A percentile compares a stretch with the other conserved stretches of the same genome.
phyloP scores from a whole-genome alignment of 2,113 vertebrate species.

The Antechinus flavipes region DNA sequence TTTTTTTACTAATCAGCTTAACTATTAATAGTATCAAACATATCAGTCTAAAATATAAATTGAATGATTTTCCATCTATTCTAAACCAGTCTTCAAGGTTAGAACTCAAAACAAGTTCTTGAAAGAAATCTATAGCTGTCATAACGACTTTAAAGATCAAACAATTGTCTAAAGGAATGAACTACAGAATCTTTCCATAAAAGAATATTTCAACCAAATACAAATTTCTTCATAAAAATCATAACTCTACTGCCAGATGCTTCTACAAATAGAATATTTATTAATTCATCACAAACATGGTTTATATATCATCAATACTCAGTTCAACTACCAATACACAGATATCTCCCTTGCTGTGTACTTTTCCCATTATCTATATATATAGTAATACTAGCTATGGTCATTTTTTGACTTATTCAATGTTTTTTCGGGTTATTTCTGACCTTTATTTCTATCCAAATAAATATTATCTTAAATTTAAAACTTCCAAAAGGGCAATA shows the following conservation, averaged over 20 bases:
- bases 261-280: background rate
- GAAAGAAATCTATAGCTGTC: background rate
- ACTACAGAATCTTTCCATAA: background rate
- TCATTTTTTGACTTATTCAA: background rate
- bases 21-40: background rate
- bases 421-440: background rate
- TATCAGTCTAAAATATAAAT: background rate
- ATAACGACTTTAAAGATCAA: background rate
- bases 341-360: background rate
- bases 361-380: background rate
- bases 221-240: conserved; percentile 1
- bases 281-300: background rate
- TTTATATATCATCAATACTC: conserved; percentile 1
- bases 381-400: background rate
- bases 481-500: background rate
- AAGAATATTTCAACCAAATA: background rate
- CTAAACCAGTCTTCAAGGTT: background rate
- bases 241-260: background rate
- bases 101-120: background rate
- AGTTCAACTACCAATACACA: background rate
- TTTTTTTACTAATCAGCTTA: conserved; percentile 3
- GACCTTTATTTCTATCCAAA: background rate
- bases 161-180: background rate
- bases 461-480: background rate
- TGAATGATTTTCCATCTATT: background rate